Percentiles rank a stretch among this genome's conserved stretches.
phyloP scores from a whole-genome alignment of 2,888 invertebrate species.

The Hybos culiciformis region DNA sequence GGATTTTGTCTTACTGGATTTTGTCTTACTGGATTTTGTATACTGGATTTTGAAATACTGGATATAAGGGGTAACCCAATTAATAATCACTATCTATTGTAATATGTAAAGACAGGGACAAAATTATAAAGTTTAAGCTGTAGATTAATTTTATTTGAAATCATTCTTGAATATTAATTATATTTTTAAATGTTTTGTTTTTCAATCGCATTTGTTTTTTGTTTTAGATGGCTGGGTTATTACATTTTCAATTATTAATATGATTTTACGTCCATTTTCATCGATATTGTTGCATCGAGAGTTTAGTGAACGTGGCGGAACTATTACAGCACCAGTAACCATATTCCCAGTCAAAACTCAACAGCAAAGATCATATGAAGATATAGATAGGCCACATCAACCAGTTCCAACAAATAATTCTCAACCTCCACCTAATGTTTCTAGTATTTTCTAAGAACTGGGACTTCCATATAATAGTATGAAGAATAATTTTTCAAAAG shows the following conservation, averaged over 20 bases:
- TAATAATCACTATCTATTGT: background rate
- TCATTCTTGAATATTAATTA: background rate
- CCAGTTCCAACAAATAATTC: slow-evolving; percentile 29
- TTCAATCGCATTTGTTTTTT: background rate
- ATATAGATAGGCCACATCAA: slow-evolving; percentile 33
- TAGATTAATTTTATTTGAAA: too few species aligned
- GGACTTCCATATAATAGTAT: background rate
- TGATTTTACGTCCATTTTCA: slow-evolving; percentile 29
- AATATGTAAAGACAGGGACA: too few species aligned
- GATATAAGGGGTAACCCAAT: too few species aligned
- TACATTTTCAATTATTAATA: slow-evolving; percentile 32
- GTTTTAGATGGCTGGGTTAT: slow-evolving; percentile 32
- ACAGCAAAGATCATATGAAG: slow-evolving; percentile 35
- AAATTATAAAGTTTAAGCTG: too few species aligned
- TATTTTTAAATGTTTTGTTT: background rate
- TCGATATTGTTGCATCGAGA: slow-evolving; percentile 31
- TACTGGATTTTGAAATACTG: too few species aligned
- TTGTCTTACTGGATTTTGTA: too few species aligned
- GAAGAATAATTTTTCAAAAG: background rate
- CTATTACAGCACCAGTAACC: slow-evolving; percentile 23
- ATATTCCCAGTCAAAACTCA: slow-evolving; percentile 31
- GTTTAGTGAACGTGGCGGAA: slow-evolving; percentile 31
- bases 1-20: too few species aligned
- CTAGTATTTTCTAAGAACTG: slow-evolving; percentile 30
- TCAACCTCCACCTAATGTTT: slow-evolving; percentile 30